phyloP scores from a whole-genome alignment of 2,113 vertebrate genomes.

The Phalacrocorax aristotelis region DNA sequence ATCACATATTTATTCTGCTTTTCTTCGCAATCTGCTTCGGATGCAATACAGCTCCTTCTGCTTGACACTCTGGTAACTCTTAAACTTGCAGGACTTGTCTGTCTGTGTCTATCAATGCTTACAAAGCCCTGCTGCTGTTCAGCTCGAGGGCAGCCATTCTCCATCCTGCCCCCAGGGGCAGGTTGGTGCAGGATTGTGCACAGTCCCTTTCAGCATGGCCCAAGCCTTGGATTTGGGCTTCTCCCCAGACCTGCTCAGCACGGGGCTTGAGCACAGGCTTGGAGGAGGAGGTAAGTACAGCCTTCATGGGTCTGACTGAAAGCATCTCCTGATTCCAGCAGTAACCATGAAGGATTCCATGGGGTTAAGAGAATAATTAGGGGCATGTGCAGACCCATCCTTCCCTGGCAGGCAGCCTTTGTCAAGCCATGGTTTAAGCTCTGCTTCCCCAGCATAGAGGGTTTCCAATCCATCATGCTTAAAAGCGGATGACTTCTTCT shows the following conservation, averaged over 20 bases:
- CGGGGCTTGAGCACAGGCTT: background rate
- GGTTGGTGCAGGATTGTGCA: rapidly evolving
- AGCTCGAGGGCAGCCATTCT: background rate
- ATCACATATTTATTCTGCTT: background rate
- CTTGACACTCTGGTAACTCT: background rate
- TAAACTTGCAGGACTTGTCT: background rate
- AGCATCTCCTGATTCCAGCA: background rate
- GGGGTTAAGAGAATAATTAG: background rate
- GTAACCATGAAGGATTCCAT: background rate
- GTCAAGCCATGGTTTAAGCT: background rate
- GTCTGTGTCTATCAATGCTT: background rate
- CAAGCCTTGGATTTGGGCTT: background rate
- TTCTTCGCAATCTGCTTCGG: rapidly evolving
- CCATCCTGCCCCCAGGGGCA: rapidly evolving
- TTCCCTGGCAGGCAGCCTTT: background rate
- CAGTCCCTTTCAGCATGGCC: background rate
- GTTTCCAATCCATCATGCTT: background rate
- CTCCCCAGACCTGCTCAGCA: background rate
- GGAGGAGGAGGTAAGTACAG: background rate
- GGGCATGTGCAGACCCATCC: background rate
- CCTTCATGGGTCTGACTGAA: background rate
- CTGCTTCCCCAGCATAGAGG: background rate
- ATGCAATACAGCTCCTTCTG: background rate
- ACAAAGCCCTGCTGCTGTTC: background rate
- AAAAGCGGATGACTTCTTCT: background rate